These are phyloP conservation scores for Melanotaenia boesemani DNA, from an alignment of 2,797 vertebrate species.

Conservation along the genomic window DNA sequence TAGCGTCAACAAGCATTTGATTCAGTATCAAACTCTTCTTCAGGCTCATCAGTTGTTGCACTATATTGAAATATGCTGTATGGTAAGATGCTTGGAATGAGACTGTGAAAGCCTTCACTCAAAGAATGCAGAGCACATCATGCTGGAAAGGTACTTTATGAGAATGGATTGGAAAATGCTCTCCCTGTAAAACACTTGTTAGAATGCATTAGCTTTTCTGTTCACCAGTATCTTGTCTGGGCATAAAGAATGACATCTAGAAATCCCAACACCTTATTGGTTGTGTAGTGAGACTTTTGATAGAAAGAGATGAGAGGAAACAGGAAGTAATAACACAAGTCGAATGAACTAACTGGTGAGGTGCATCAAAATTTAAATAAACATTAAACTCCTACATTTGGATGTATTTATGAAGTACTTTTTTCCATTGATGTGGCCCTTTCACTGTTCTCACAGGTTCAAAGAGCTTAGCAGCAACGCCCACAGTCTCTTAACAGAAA, in stretches of 20 bases:
- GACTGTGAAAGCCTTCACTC: constrained; percentile 6
- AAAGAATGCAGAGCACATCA: constrained; percentile 9
- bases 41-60: neutral
- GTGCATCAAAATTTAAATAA: constrained; percentile 6
- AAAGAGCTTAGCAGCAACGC: constrained; percentile 25
- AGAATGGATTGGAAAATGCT: neutral
- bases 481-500: constrained; percentile 29
- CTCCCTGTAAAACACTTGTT: neutral
- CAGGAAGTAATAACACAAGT: neutral
- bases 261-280: neutral
- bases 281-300: neutral
- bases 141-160: constrained; percentile 2
- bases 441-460: constrained; percentile 22
- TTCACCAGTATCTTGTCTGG: neutral
- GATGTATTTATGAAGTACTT: neutral
- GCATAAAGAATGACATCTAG: neutral
- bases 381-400: neutral
- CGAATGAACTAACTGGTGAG: neutral
- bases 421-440: constrained; percentile 16
- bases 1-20: constrained; percentile 5
- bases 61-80: neutral
- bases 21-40: constrained; percentile 14
- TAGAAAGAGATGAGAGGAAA: neutral
- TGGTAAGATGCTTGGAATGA: constrained; percentile 14
- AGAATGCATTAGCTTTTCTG: neutral